phyloP scores from a whole-genome alignment of 2,113 vertebrate species.

The Chrysochloris asiatica region DNA sequence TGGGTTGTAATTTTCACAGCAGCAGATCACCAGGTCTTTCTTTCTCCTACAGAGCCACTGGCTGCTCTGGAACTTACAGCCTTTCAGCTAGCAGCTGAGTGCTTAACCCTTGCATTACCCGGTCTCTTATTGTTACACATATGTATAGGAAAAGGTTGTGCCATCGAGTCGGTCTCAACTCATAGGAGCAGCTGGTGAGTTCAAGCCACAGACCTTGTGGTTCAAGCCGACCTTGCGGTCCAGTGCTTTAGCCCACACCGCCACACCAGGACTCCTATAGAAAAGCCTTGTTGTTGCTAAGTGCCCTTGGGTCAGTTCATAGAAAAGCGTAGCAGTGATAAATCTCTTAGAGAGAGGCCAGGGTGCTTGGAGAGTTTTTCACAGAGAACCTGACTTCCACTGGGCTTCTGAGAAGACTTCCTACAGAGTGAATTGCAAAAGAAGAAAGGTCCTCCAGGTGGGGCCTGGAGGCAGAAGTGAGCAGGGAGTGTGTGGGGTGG shows the following conservation, averaged over 20 bases:
- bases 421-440: not conserved
- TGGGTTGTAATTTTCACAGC: not conserved
- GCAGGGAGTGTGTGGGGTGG: not conserved
- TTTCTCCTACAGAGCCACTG: not conserved
- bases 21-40: not conserved
- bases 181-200: too few species aligned
- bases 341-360: not conserved
- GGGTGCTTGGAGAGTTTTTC: not conserved
- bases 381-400: not conserved
- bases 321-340: not conserved
- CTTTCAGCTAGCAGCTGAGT: not conserved
- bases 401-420: not conserved
- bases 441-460: not conserved
- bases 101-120: not conserved
- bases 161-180: too few species aligned
- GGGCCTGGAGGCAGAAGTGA: not conserved
- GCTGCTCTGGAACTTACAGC: not conserved
- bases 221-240: too few species aligned
- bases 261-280: too few species aligned
- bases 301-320: too few species aligned
- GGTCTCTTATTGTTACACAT: not conserved
- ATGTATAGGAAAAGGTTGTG: not conserved
- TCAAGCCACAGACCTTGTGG: too few species aligned
- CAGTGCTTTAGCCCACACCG: too few species aligned
- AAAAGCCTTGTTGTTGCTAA: too few species aligned